Conservation (phyloP, 1,140 invertebrate species). For the Drosophila leontia region DNA sequence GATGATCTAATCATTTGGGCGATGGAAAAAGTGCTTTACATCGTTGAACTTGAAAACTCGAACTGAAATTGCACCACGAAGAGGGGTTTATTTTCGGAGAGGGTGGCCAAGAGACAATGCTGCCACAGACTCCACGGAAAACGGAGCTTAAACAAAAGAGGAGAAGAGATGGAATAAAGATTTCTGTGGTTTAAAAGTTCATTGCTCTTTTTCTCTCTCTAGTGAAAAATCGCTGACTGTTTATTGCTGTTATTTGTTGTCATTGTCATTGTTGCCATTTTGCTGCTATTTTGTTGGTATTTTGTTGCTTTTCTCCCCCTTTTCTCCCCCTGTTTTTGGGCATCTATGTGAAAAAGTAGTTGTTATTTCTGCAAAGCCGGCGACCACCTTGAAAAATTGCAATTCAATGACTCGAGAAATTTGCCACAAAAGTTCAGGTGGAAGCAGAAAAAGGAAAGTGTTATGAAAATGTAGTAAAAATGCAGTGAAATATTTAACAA, state of each 20-base stretch:
- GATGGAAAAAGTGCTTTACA: constrained; percentile 28
- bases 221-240: constrained; percentile 64
- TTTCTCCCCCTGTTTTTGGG: constrained; percentile 2
- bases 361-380: constrained; percentile 9
- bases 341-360: constrained; percentile 7
- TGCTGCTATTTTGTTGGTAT: constrained; percentile 15
- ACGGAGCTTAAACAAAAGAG: neutral
- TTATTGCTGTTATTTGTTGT: constrained; percentile 50
- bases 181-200: constrained; percentile 48
- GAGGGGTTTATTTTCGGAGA: neutral
- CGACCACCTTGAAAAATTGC: constrained; percentile 49
- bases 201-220: constrained; percentile 45
- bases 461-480: constrained; percentile 8
- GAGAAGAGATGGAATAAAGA: neutral
- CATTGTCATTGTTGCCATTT: constrained; percentile 30
- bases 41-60: constrained; percentile 54
- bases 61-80: neutral
- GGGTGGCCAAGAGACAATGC: constrained; percentile 25
- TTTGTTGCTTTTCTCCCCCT: neutral
- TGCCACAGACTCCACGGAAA: constrained; percentile 24
- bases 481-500: constrained; percentile 3
- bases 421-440: neutral
- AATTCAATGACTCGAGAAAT: constrained; percentile 39
- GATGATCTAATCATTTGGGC: constrained; percentile 61
- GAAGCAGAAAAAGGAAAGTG: constrained; percentile 23